Evolutionary conservation across 2,797 vertebrate species (phyloP).

Genomic region (Gouania willdenowi): DNA sequence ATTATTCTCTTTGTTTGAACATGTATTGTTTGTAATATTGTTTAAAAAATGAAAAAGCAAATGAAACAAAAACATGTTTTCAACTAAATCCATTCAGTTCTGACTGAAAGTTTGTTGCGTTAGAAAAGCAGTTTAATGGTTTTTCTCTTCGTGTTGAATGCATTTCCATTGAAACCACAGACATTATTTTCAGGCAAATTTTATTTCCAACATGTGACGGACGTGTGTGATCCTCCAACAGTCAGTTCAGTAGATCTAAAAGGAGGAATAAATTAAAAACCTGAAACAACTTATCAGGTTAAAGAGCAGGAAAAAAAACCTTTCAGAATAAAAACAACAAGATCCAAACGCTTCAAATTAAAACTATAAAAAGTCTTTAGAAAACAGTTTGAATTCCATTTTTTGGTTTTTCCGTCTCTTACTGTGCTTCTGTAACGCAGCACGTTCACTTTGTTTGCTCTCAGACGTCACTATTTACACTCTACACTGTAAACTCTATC

Average conservation of each 20-base stretch:
- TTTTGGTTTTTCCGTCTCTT: slow-evolving; percentile 37
- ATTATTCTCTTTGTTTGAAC: too few species aligned
- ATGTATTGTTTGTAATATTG: too few species aligned
- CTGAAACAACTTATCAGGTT: slow-evolving; percentile 25
- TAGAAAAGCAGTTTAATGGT: too few species aligned
- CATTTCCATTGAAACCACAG: background rate
- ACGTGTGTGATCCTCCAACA: slow-evolving; percentile 28
- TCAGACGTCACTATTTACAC: slow-evolving; percentile 47
- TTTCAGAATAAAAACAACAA: background rate
- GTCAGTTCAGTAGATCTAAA: slow-evolving; percentile 57
- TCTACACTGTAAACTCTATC: slow-evolving; percentile 14
- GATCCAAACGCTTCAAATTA: slow-evolving; percentile 34
- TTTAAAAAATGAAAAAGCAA: too few species aligned
- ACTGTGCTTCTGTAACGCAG: slow-evolving; percentile 25
- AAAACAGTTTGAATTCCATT: slow-evolving; percentile 39
- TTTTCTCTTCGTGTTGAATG: too few species aligned
- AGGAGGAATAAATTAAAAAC: slow-evolving; percentile 64
- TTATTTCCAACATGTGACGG: slow-evolving; percentile 52
- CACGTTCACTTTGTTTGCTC: slow-evolving; percentile 30
- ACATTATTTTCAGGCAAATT: slow-evolving; percentile 32
- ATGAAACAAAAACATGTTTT: too few species aligned
- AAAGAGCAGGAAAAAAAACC: slow-evolving; percentile 17
- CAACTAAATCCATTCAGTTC: too few species aligned
- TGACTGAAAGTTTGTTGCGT: too few species aligned
- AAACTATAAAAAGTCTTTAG: slow-evolving; percentile 53